These are phyloP conservation scores for Equus przewalskii DNA, from an alignment of 2,113 vertebrate genomes.

Conservation along the genomic window DNA sequence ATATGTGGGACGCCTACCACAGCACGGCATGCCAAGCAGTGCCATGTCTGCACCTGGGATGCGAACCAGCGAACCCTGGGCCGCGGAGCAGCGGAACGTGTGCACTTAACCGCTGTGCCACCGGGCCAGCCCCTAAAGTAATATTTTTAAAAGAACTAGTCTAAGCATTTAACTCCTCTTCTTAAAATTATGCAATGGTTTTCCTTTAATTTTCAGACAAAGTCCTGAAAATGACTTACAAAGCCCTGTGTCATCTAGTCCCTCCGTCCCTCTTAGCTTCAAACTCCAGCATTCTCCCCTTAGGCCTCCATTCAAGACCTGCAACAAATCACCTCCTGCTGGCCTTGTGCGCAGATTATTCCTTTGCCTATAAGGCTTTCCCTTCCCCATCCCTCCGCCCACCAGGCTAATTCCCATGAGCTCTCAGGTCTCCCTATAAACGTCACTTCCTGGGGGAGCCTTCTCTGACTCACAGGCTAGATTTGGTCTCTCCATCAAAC, in stretches of 20 bases:
- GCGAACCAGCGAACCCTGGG: no score
- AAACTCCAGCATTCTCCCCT: background rate
- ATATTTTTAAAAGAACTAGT: background rate
- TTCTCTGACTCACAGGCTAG: background rate
- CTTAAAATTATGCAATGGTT: background rate
- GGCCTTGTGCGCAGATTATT: background rate
- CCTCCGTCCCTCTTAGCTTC: background rate
- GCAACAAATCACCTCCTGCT: background rate
- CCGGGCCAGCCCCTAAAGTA: no score
- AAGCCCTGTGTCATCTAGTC: background rate
- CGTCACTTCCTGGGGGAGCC: background rate
- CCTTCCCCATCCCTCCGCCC: background rate
- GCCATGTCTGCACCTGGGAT: no score
- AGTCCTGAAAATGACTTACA: background rate
- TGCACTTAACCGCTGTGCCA: no score
- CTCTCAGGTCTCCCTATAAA: background rate
- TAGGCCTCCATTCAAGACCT: background rate
- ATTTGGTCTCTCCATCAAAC: background rate
- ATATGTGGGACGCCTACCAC: no score
- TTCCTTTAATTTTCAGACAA: slow-evolving; percentile 50
- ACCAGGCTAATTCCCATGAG: background rate
- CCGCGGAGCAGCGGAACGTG: no score
- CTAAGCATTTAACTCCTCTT: background rate
- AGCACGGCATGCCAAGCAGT: no score
- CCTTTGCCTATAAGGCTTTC: background rate